phyloP scores from a whole-genome alignment of 2,113 vertebrate genomes.

The Gobius niger region DNA sequence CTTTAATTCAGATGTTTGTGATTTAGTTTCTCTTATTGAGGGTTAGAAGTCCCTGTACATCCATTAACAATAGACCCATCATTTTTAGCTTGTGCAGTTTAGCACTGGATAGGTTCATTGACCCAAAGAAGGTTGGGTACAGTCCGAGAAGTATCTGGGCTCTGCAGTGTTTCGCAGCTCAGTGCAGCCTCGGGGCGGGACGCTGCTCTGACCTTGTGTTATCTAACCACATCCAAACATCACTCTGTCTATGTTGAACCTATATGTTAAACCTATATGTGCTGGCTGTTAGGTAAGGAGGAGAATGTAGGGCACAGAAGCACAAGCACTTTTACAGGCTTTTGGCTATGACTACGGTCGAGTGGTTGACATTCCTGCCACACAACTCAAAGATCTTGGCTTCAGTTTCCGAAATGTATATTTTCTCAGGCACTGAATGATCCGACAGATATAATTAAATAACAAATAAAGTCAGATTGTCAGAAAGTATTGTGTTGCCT shows the following conservation, averaged over 20 bases:
- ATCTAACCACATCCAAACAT: slow-evolving; percentile 53
- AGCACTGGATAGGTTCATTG: background rate
- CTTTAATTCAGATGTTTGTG: too few species aligned
- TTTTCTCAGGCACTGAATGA: too few species aligned
- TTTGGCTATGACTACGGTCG: background rate
- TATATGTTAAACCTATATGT: slow-evolving; percentile 14
- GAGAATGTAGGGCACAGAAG: slow-evolving; percentile 7
- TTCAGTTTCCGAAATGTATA: background rate
- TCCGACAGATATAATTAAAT: too few species aligned
- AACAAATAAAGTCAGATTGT: too few species aligned
- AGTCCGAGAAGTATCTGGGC: slow-evolving; percentile 35
- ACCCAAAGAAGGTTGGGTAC: slow-evolving; percentile 24
- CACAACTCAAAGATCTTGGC: background rate
- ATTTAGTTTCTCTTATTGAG: too few species aligned
- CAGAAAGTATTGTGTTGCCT: too few species aligned
- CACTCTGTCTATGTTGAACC: slow-evolving; percentile 7
- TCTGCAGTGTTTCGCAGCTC: slow-evolving; percentile 65
- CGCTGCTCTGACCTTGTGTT: slow-evolving; percentile 61
- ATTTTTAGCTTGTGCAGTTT: background rate
- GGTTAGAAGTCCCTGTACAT: too few species aligned
- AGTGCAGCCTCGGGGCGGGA: slow-evolving; percentile 49
- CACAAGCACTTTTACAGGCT: background rate
- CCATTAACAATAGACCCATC: too few species aligned
- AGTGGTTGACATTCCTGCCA: background rate
- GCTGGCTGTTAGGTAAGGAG: slow-evolving; percentile 15